Evolutionary conservation across 2,113 vertebrate species (phyloP).

Genomic region (Dipodomys merriami): DNA sequence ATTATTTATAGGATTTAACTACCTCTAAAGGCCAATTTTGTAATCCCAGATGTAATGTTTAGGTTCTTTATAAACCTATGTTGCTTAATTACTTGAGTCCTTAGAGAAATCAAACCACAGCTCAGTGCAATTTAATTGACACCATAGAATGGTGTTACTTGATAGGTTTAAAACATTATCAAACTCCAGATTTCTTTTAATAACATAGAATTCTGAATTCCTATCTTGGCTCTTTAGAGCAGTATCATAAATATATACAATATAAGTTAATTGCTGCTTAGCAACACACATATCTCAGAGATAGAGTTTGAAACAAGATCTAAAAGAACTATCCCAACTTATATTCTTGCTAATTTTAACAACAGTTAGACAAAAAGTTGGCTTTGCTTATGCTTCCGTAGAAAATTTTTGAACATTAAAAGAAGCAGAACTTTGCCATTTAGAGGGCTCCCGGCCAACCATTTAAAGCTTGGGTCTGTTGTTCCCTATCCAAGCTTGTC

Average conservation of each 20-base stretch:
- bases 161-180: conserved; percentile 68
- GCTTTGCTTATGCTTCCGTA: conserved; percentile 69
- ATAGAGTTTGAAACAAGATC: conserved; percentile 46
- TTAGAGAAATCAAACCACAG: conserved; percentile 61
- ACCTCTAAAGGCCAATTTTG: conserved; percentile 59
- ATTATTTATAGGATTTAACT: conserved; percentile 66
- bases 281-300: conserved; percentile 6
- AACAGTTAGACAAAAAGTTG: conserved; percentile 69
- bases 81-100: conserved; percentile 69
- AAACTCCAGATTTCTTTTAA: conserved; percentile 60
- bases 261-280: conserved; percentile 49
- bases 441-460: conserved; percentile 46
- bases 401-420: conserved; percentile 70
- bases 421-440: conserved; percentile 43
- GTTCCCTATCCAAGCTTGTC: conserved; percentile 73
- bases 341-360: conserved; percentile 61
- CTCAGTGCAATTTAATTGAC: conserved; percentile 68
- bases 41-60: conserved; percentile 68
- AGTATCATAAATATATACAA: neutral
- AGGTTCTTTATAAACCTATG: conserved; percentile 63
- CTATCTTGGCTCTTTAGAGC: conserved; percentile 2
- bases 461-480: conserved; percentile 63
- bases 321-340: conserved; percentile 25
- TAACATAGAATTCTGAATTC: conserved; percentile 45
- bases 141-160: conserved; percentile 56